A percentile compares a stretch with the other conserved stretches of the same genome.
These are phyloP conservation scores for Eristalis pertinax DNA, from an alignment of 2,888 invertebrate genomes.

Conservation along the genomic window DNA sequence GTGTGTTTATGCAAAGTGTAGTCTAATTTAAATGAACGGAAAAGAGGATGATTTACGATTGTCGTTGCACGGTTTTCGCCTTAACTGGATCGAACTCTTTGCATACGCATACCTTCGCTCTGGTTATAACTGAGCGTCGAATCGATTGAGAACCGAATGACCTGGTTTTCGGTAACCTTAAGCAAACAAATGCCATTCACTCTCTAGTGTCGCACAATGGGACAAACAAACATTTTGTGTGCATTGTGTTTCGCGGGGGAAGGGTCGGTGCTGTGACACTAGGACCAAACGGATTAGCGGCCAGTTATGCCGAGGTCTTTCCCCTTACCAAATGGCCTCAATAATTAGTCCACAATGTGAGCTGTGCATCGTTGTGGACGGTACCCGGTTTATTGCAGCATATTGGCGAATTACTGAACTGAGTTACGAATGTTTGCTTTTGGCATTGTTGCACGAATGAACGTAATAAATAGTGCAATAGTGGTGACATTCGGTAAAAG, in stretches of 20 bases:
- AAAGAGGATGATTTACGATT: slow-evolving; percentile 42
- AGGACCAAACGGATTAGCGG: slow-evolving; percentile 57
- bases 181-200: slow-evolving; percentile 57
- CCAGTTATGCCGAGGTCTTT: slow-evolving; percentile 41
- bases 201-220: slow-evolving; percentile 44
- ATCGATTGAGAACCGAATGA: slow-evolving; percentile 44
- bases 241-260: slow-evolving; percentile 31
- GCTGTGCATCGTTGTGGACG: slow-evolving; percentile 11
- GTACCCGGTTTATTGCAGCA: slow-evolving; percentile 56
- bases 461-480: slow-evolving; percentile 68
- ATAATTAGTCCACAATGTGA: slow-evolving; percentile 62
- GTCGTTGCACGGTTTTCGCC: slow-evolving; percentile 35
- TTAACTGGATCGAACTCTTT: slow-evolving; percentile 67
- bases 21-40: slow-evolving; percentile 50
- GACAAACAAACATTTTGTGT: slow-evolving; percentile 47
- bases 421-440: slow-evolving; percentile 62
- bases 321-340: slow-evolving; percentile 27
- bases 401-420: slow-evolving; percentile 55
- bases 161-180: slow-evolving; percentile 69
- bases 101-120: slow-evolving; percentile 34
- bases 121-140: background rate
- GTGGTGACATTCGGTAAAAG: slow-evolving; percentile 59
- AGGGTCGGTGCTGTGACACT: slow-evolving; percentile 10
- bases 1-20: slow-evolving; percentile 52
- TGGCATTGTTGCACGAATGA: slow-evolving; percentile 53